phyloP scores from a whole-genome alignment of 1,140 invertebrate species.

The Bombus impatiens region DNA sequence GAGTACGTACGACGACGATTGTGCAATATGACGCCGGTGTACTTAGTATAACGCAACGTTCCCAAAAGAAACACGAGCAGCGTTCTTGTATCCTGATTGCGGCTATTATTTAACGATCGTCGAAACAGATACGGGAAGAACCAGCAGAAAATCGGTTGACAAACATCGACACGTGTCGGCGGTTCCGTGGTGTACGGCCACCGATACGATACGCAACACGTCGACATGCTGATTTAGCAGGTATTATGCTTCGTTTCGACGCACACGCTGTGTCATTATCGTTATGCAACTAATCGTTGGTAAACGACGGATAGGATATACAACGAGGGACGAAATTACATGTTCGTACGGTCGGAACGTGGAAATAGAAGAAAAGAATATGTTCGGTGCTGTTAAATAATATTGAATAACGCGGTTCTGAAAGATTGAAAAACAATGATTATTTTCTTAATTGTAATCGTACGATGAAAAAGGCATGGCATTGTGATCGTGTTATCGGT shows the following conservation, averaged over 20 bases:
- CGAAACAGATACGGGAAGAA: neutral
- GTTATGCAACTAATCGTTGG: conserved; percentile 35
- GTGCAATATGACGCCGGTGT: conserved; percentile 16
- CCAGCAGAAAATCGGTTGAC: conserved; percentile 12
- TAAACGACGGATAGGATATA: neutral
- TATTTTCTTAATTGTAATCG: neutral
- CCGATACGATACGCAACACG: conserved; percentile 25
- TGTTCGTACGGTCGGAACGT: neutral
- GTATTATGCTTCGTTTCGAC: neutral
- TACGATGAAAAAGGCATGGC: no score
- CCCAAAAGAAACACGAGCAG: neutral
- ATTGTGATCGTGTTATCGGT: conserved; percentile 36
- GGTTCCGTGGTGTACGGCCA: conserved; percentile 10
- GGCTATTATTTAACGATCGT: conserved; percentile 32
- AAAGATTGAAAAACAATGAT: neutral
- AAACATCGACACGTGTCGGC: conserved; percentile 32
- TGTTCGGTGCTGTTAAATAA: neutral
- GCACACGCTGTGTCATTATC: conserved; percentile 28
- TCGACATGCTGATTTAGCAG: conserved; percentile 33
- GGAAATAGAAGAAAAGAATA: neutral
- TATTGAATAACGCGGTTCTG: no score
- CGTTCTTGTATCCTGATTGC: neutral
- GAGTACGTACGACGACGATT: neutral
- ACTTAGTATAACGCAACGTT: conserved; percentile 15
- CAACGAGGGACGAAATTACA: neutral